Conservation (phyloP, 2,797 vertebrate species). For the Gallinago stenura region DNA sequence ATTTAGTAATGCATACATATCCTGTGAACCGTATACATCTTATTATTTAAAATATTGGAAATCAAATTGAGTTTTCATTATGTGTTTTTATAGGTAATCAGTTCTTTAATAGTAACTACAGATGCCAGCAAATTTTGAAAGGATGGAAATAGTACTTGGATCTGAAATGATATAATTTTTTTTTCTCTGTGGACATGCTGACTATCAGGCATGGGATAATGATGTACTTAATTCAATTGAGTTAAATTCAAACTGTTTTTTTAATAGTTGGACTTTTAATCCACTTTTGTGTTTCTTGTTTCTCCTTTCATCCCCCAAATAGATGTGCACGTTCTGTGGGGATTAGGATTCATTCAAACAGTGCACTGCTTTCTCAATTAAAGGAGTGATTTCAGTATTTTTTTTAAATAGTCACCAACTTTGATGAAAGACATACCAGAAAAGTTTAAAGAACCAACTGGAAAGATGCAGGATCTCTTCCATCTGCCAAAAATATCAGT, state of each 20-base stretch:
- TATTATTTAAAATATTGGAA: background rate
- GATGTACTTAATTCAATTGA: background rate
- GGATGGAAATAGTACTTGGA: background rate
- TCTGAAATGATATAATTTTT: background rate
- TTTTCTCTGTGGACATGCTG: background rate
- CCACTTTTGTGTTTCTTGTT: background rate
- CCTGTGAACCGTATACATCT: background rate
- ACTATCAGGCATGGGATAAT: background rate
- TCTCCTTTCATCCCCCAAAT: background rate
- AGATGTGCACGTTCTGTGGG: background rate
- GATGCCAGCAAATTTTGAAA: background rate
- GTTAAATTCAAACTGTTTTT: background rate
- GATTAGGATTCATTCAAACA: background rate
- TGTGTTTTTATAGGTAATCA: background rate
- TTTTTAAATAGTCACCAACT: background rate
- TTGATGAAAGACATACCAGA: background rate
- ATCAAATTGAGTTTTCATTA: background rate
- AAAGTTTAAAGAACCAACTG: background rate
- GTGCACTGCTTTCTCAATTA: background rate
- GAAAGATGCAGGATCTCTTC: background rate
- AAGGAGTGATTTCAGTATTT: background rate
- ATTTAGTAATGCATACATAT: background rate
- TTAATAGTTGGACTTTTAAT: background rate
- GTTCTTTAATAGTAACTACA: background rate
- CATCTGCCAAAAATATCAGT: background rate